Conservation (phyloP, 1,140 invertebrate genomes). For the Pseudachorutes palmiensis region DNA sequence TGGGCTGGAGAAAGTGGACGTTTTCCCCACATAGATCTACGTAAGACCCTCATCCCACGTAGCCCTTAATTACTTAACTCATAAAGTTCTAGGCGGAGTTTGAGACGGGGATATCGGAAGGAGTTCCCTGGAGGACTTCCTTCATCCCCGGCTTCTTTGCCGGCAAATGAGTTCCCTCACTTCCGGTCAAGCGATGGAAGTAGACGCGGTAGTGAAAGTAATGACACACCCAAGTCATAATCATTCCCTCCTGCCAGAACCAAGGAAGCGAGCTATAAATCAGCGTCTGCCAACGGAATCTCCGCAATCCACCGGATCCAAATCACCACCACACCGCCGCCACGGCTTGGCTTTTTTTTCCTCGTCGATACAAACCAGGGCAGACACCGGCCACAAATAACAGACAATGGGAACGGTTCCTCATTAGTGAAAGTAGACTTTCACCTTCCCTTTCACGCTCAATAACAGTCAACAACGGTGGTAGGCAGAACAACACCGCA, state of each 20-base stretch:
- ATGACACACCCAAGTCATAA: slow-evolving; percentile 9
- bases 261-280: not conserved
- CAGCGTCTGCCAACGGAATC: not conserved
- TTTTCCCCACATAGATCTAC: not conserved
- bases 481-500: not conserved
- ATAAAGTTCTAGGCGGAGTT: slow-evolving; percentile 2
- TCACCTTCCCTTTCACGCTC: not conserved
- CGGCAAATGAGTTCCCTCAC: not conserved
- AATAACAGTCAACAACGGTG: not conserved
- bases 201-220: not conserved
- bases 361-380: too few relatives aligned
- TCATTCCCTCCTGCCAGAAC: slow-evolving; percentile 5
- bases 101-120: not conserved
- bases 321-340: not conserved
- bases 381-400: slow-evolving; percentile 1
- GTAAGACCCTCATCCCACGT: not conserved
- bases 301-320: not conserved
- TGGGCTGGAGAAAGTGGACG: not conserved
- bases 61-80: slow-evolving; percentile 8
- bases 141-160: not conserved
- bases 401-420: not conserved
- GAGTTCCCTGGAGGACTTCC: not conserved
- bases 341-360: not conserved
- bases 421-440: slow-evolving; percentile 2
- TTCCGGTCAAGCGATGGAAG: not conserved